Conservation (phyloP, 2,113 vertebrate species). For the Myotis lucifugus region DNA sequence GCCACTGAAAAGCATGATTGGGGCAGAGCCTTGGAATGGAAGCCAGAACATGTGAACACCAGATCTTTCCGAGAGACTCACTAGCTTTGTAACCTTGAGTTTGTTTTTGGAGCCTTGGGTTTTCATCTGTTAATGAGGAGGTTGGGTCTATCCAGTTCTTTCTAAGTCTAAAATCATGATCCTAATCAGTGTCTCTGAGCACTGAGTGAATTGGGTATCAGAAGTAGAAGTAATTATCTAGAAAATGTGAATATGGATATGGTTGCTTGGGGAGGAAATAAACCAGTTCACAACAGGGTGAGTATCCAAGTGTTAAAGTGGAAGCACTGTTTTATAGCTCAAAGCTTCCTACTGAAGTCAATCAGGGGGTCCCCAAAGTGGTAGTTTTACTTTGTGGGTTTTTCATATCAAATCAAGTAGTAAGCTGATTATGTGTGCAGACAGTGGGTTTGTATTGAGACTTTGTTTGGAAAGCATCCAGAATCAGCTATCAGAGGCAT, state of each 20-base stretch:
- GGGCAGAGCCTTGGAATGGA: neutral
- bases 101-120: neutral
- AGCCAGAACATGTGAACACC: neutral
- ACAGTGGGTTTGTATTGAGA: neutral
- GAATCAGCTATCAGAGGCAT: neutral
- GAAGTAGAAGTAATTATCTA: constrained; percentile 24
- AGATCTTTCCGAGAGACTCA: neutral
- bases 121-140: constrained; percentile 4
- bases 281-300: neutral
- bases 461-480: neutral
- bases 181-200: constrained; percentile 30
- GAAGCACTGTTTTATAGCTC: neutral
- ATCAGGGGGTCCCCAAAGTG: neutral
- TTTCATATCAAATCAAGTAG: constrained; percentile 43
- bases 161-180: constrained; percentile 23
- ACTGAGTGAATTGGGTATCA: neutral
- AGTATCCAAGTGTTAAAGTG: neutral
- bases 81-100: neutral
- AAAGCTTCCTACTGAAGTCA: neutral
- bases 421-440: constrained; percentile 7
- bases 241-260: constrained; percentile 4
- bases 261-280: neutral
- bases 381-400: constrained; percentile 19
- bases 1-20: neutral
- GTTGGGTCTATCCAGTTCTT: neutral